phyloP scores from a whole-genome alignment of 1,140 invertebrate genomes.

The Diachasma alloeum region DNA sequence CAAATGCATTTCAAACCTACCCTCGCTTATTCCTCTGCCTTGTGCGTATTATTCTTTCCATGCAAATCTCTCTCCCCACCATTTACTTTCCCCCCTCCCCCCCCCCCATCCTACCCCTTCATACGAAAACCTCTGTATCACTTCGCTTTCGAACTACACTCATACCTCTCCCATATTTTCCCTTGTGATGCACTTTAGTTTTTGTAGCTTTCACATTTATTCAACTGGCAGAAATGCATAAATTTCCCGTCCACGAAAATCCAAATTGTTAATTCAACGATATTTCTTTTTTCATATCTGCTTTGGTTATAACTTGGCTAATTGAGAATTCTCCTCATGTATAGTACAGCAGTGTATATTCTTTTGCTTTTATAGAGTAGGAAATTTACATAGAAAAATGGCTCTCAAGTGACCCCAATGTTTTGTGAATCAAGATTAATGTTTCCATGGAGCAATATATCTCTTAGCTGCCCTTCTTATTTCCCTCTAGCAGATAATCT shows the following conservation, averaged over 20 bases:
- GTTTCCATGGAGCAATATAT: neutral
- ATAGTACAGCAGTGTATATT: neutral
- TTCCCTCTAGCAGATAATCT: neutral
- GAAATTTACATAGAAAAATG: neutral
- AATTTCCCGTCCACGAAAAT: neutral
- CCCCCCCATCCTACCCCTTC: neutral
- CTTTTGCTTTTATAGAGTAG: neutral
- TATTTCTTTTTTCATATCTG: neutral
- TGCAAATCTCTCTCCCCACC: neutral
- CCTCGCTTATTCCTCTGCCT: neutral
- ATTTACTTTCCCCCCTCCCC: conserved; percentile 16
- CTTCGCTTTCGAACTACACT: neutral
- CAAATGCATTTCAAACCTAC: neutral
- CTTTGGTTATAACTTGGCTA: neutral
- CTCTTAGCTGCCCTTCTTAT: neutral
- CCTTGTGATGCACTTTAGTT: neutral
- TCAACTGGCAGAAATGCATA: neutral
- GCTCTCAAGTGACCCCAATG: neutral
- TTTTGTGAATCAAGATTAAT: neutral
- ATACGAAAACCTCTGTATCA: neutral
- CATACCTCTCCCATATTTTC: neutral
- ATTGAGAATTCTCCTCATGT: neutral
- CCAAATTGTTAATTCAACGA: neutral
- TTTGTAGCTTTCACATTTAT: neutral
- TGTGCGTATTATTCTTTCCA: neutral